phyloP scores from a whole-genome alignment of 2,888 invertebrate genomes.

The Hyalella azteca region DNA sequence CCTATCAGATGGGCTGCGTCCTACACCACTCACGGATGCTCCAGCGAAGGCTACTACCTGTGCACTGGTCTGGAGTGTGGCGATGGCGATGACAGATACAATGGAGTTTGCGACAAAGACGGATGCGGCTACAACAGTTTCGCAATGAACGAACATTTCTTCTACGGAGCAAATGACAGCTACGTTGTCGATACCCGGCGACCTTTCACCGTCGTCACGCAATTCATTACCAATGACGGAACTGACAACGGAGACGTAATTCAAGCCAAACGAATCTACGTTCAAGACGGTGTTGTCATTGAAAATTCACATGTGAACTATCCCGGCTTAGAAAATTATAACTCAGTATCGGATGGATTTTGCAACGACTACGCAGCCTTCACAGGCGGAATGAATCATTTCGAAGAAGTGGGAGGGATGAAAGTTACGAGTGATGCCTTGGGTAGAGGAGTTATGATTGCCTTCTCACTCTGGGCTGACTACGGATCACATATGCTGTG shows the following conservation, averaged over 20 bases:
- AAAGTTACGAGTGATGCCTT: background rate
- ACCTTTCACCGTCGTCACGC: conserved; percentile 55
- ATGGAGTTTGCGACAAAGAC: conserved; percentile 58
- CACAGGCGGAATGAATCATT: background rate
- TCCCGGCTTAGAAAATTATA: background rate
- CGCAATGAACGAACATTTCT: conserved; percentile 42
- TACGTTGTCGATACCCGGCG: conserved; percentile 43
- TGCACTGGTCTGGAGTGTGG: conserved; percentile 57
- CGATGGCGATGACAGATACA: conserved; percentile 53
- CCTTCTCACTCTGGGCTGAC: background rate
- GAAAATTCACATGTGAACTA: conserved; percentile 41
- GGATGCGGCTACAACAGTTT: conserved; percentile 53
- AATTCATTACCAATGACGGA: conserved; percentile 56
- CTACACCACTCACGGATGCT: conserved; percentile 14
- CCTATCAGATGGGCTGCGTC: conserved; percentile 1
- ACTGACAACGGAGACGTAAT: conserved; percentile 57
- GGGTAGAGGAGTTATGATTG: background rate
- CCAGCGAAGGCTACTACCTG: conserved; percentile 31
- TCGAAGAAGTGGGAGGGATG: background rate
- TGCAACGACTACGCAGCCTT: background rate
- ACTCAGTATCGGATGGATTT: background rate
- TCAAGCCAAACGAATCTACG: conserved; percentile 52
- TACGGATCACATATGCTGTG: background rate
- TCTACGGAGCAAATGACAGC: conserved; percentile 50
- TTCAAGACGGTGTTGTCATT: conserved; percentile 51